A percentile compares a stretch with the other conserved stretches of the same genome.
These are phyloP conservation scores for Dugesia japonica DNA, from an alignment of 2,888 invertebrate species.

Conservation along the genomic window DNA sequence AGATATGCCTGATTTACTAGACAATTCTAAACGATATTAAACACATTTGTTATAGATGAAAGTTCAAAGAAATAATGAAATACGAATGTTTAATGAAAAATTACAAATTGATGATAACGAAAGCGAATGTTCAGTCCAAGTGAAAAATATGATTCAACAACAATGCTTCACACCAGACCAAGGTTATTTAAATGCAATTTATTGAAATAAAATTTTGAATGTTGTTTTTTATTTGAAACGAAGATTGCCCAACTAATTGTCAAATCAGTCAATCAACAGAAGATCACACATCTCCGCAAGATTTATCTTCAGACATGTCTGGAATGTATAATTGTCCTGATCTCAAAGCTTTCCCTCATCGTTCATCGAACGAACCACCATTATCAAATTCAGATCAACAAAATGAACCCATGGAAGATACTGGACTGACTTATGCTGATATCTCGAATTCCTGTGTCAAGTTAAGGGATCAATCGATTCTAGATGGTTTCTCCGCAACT, in stretches of 20 bases:
- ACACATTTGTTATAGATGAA: too few species aligned
- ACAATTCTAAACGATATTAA: too few species aligned
- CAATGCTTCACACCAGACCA: neutral
- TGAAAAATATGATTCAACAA: conserved; percentile 15
- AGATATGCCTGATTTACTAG: too few species aligned
- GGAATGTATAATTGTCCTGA: conserved; percentile 9
- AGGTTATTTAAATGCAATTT: too few species aligned
- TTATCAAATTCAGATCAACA: neutral
- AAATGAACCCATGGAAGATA: conserved; percentile 6
- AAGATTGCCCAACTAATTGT: neutral
- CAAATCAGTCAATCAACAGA: conserved; percentile 13
- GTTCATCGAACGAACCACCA: neutral
- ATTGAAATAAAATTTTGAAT: too few species aligned
- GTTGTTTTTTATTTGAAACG: too few species aligned
- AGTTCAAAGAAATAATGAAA: conserved; percentile 3
- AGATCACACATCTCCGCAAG: neutral
- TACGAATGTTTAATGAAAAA: neutral
- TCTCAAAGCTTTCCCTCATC: conserved; percentile 12
- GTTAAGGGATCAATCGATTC: neutral
- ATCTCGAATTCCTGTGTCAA: neutral
- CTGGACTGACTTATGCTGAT: neutral
- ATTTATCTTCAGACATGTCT: neutral
- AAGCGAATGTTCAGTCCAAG: neutral
- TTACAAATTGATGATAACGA: conserved; percentile 10
- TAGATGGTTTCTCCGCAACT: neutral